A percentile compares a stretch with the other conserved stretches of the same genome.
Conservation (phyloP, 2,113 vertebrate genomes). For the Rhagologus leucostigma region DNA sequence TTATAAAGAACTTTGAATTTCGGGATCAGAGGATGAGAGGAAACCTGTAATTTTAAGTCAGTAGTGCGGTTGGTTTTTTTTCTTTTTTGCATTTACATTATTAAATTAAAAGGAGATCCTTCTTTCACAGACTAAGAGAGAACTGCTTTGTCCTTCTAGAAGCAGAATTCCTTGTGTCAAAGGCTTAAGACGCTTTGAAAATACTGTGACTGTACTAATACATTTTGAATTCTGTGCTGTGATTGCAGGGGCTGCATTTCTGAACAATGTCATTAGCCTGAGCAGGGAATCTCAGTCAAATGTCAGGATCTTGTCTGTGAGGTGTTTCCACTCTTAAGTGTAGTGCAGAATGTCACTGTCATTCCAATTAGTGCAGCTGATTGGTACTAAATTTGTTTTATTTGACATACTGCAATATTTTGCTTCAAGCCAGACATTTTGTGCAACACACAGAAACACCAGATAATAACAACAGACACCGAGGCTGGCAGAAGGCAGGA, state of each 20-base stretch:
- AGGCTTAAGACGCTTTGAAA: not conserved
- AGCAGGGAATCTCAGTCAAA: constrained; percentile 44
- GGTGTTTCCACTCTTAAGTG: constrained; percentile 37
- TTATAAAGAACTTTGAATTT: not conserved
- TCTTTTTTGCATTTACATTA: not conserved
- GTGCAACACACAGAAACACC: not conserved
- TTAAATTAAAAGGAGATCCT: not conserved
- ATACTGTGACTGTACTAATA: not conserved
- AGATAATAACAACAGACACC: not conserved
- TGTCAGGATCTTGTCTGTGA: constrained; percentile 60
- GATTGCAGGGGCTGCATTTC: constrained; percentile 20
- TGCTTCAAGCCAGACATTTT: constrained; percentile 12
- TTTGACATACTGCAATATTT: constrained; percentile 22
- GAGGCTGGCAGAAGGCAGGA: not conserved
- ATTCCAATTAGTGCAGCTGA: constrained; percentile 55
- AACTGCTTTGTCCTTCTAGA: not conserved
- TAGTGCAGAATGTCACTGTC: constrained; percentile 56
- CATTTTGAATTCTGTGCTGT: not conserved
- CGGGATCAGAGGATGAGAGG: not conserved
- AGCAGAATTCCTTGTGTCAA: not conserved
- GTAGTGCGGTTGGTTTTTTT: not conserved
- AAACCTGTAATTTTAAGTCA: not conserved
- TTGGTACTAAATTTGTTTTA: constrained; percentile 53
- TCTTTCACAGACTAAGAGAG: not conserved
- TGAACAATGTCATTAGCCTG: constrained; percentile 22